These are phyloP conservation scores for Ceratina japonica DNA, from an alignment of 1,140 invertebrate species.

Conservation along the genomic window DNA sequence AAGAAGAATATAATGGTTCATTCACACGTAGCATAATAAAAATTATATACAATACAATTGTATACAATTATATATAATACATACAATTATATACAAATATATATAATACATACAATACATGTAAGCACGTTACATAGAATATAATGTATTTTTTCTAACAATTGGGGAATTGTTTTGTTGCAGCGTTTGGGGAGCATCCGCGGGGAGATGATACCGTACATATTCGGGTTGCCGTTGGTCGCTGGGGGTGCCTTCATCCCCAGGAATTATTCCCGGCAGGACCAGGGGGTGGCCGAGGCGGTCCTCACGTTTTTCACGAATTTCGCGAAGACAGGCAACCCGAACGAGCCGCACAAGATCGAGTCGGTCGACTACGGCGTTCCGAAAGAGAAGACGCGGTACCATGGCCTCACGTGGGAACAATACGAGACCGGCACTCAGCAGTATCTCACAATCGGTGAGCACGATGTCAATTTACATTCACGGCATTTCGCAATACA, in stretches of 20 bases:
- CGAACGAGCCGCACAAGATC: conserved; percentile 82
- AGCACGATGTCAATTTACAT: conserved; percentile 48
- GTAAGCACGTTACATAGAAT: too few species aligned
- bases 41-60: too few species aligned
- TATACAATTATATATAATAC: too few species aligned
- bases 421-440: conserved; percentile 88
- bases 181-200: conserved; percentile 89
- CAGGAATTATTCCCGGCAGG: conserved; percentile 87
- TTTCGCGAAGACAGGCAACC: conserved; percentile 88
- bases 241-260: conserved; percentile 83
- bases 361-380: conserved; percentile 81
- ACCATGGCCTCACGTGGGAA: conserved; percentile 84
- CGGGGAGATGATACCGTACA: conserved; percentile 92
- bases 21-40: too few species aligned
- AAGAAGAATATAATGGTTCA: too few species aligned
- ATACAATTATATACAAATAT: too few species aligned
- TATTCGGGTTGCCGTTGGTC: conserved; percentile 92
- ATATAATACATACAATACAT: too few species aligned
- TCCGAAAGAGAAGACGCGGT: conserved; percentile 81
- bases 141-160: background rate
- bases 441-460: conserved; percentile 87
- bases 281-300: conserved; percentile 87
- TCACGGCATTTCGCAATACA: too few species aligned
- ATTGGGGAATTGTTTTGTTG: conserved; percentile 58
- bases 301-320: conserved; percentile 88